These are phyloP conservation scores for Aphidius ervi DNA, from an alignment of 1,140 invertebrate species.

Conservation along the genomic window DNA sequence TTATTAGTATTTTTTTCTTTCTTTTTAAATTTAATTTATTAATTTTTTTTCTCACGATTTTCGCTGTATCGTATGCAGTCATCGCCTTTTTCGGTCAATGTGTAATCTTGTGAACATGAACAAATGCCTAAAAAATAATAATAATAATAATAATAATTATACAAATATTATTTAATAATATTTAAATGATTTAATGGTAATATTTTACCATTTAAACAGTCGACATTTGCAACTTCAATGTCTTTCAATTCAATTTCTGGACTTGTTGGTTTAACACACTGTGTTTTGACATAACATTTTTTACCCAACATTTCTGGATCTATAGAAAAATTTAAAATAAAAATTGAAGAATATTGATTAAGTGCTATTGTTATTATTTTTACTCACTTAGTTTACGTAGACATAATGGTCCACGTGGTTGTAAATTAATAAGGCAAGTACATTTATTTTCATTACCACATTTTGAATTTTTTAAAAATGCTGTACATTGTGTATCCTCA, in stretches of 20 bases:
- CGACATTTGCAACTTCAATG: slow-evolving; percentile 35
- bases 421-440: slow-evolving; percentile 32
- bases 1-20: background rate
- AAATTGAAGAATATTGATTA: slow-evolving; percentile 8
- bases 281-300: slow-evolving; percentile 29
- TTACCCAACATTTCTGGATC: slow-evolving; percentile 32
- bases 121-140: slow-evolving; percentile 32
- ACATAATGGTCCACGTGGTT: slow-evolving; percentile 35
- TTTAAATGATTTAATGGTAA: background rate
- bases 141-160: slow-evolving; percentile 4
- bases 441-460: slow-evolving; percentile 35
- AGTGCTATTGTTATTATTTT: background rate
- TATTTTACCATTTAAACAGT: slow-evolving; percentile 31
- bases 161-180: slow-evolving; percentile 18
- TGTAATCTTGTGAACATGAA: slow-evolving; percentile 38
- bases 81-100: slow-evolving; percentile 29
- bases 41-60: slow-evolving; percentile 30
- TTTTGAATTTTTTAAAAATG: slow-evolving; percentile 31
- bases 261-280: slow-evolving; percentile 35
- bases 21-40: background rate
- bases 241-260: slow-evolving; percentile 33
- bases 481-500: slow-evolving; percentile 39
- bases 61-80: slow-evolving; percentile 43
- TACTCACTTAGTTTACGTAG: slow-evolving; percentile 35
- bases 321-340: slow-evolving; percentile 1